Evolutionary conservation across 1,140 invertebrate species (phyloP).

Genomic region (Lasioglossum baleicum): DNA sequence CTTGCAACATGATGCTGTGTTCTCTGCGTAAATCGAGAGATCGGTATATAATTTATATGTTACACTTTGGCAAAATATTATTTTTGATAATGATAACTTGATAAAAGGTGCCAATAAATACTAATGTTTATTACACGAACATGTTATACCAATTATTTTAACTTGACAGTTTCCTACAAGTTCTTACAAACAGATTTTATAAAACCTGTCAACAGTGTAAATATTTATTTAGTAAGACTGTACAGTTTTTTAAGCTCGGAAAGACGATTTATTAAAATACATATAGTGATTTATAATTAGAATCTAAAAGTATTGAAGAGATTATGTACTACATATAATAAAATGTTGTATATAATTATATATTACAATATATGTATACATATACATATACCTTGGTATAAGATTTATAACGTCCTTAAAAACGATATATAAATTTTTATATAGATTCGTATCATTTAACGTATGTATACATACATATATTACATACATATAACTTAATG

Average conservation of each 20-base stretch:
- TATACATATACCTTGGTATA: neutral
- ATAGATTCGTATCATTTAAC: no score
- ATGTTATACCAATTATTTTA: constrained; percentile 17
- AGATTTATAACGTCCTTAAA: no score
- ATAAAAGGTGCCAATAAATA: constrained; percentile 49
- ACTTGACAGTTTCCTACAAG: neutral
- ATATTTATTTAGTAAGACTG: neutral
- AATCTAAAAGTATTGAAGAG: neutral
- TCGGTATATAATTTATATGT: constrained; percentile 28
- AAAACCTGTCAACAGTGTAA: neutral
- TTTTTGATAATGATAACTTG: constrained; percentile 46
- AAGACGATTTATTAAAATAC: neutral
- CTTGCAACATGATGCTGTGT: no score
- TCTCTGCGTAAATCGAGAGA: no score
- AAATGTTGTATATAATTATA: neutral
- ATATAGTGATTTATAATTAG: no score
- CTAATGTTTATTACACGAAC: constrained; percentile 41
- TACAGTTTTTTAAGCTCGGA: neutral
- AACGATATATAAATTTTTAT: no score
- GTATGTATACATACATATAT: no score
- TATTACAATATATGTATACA: neutral
- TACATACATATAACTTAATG: no score
- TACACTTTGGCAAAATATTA: constrained; percentile 47
- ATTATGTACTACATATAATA: neutral
- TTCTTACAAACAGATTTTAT: neutral